Evolutionary conservation across 2,888 invertebrate genomes (phyloP), one percentile per base, ranked within the genome.

Genomic region (Endotricha flammealis): DNA sequence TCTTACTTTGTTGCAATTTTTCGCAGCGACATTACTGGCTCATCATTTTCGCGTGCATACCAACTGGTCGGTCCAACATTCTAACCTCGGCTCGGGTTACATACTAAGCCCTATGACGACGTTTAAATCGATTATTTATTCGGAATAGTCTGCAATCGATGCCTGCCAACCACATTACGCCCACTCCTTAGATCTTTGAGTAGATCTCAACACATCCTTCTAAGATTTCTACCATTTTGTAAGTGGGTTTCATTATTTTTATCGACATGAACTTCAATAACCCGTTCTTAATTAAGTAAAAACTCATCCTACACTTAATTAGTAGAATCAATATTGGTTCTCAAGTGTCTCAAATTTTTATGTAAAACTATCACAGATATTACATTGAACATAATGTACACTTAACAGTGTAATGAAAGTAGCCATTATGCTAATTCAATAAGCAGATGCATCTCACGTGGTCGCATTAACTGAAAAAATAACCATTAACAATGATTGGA

Each of bases 91-190:
- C 60, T 80, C 68, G 43, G 53, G 71, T 80, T 80, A 70, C 78
- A 56, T 29, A 33, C 45, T 47, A 52, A 54, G 48, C 53, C 44
- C 57, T 59, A 65, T 62, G 65, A 68, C 54, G 61, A 64, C 60
- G 51, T 64, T 69, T 66, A 73, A 71, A 75, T 78, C 69, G 74
- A 73, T 69, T 74, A 79, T 80, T 80, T 78, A 80, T 79, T 66
- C 73, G 49, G 57, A 60, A 66, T 57, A 50, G 51, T 46, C 56
- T 42, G 62, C 62, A 65, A 66, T 65, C 60, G 63, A 64, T 58
- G 57, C 52, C 30, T 46, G 53, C 56, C 56, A 64, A 64, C 68
- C 57, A 64, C 62, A 72, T 77, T 77, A 76, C 80, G 68, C 77
- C 77, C 70, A 76, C 79, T 43, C 32, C 41, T 42, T 47, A 46